Conservation (phyloP, 2,888 invertebrate species). For the Archips crataeganus region DNA sequence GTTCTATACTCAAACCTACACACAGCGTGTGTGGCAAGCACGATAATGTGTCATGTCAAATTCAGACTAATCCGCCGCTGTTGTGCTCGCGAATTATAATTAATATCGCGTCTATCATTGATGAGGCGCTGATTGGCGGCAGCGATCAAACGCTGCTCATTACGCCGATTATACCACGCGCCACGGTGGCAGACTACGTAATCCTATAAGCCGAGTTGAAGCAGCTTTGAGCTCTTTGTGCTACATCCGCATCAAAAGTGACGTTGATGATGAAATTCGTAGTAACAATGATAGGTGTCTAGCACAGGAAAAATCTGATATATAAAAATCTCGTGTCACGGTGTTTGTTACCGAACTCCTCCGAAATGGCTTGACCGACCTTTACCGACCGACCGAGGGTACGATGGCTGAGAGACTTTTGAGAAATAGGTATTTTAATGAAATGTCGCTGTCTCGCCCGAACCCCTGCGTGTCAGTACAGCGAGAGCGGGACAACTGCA, state of each 20-base stretch:
- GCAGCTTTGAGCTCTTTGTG: neutral
- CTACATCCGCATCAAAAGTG: neutral
- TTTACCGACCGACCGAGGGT: no score
- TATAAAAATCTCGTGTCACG: no score
- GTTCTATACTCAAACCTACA: neutral
- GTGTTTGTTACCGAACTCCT: no score
- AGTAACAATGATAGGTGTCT: no score
- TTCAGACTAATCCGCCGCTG: neutral
- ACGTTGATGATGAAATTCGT: neutral
- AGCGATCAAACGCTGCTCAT: neutral
- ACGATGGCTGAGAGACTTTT: no score
- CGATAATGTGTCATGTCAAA: neutral
- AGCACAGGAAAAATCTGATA: no score
- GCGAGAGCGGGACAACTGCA: no score
- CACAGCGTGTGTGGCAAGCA: neutral
- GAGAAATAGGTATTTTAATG: no score
- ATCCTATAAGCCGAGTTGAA: constrained; percentile 2
- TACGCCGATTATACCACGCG: neutral
- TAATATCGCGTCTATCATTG: constrained; percentile 6
- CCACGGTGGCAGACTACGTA: neutral
- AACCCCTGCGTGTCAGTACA: no score
- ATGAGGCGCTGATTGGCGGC: constrained; percentile 1
- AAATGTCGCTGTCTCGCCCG: no score
- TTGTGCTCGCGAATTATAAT: neutral
- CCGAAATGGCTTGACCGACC: no score